Base-by-base conservation (phyloP, 2,797 vertebrate genomes). In the Eidolon dupreanum region DNA sequence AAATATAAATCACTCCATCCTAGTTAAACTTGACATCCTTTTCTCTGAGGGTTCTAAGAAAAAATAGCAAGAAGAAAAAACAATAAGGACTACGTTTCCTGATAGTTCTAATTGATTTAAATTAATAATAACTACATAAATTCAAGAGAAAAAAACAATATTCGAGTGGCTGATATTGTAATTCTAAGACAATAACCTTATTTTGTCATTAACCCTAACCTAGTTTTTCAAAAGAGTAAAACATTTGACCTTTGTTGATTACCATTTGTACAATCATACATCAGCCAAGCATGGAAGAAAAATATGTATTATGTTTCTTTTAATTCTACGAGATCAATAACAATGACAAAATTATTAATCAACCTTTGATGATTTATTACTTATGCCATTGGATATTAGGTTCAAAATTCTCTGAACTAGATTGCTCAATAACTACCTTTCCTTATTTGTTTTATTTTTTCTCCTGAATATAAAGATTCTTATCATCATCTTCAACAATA, bases 271-370 rank as follows among this genome's bases (percentile, higher is more conserved):
- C 1, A 79, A 90, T 83, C 55, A 81, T 24, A 79, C 88, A 95
- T 49, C 74, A 96, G 43, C 26, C 66, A 93, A 79, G 73, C 70
- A 73, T 59, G 26, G 43, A 95, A 93, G 95, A 96, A 95, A 97
- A 86, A 93, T 90, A 92, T 51, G 75, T 57, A 74, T 95, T 93
- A 74, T 92, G 59, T 66, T 96, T 96, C 41, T 79, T 93, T 95
- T 93, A 96, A 96, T 93, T 83, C 66, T 82, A 26, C 74, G 31
- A 93, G 22, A 93, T 96, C 92, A 96, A 92, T 92, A 96, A 85
- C 63, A 92, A 92, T 95, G 78, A 93, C 93, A 97, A 96, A 96
- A 92, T 78, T 94, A 94, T 90, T 87, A 94, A 93, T 90, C 93
- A 94, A 46, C 36, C 24, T 95, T 90, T 88, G 57, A 88, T 93